Evolutionary conservation across 2,797 vertebrate genomes (phyloP), one percentile per base, ranked within the genome.

Genomic region (Tokudaia muenninki): DNA sequence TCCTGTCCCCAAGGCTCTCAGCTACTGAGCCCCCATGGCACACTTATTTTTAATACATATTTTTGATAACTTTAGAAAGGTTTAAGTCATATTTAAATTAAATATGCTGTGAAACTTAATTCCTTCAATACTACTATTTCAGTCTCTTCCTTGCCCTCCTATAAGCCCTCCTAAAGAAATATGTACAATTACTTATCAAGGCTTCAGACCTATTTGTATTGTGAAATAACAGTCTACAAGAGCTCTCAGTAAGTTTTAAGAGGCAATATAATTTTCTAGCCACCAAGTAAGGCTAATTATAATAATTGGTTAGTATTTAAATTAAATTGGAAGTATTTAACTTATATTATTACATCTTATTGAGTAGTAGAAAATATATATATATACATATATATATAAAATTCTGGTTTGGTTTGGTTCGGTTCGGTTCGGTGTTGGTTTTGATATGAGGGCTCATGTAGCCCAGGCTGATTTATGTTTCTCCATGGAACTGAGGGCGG

Each of bases 41-140:
- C 26, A 82, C 82, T 31, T 29, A 63, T 7, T 41, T 63, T 63
- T 82, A 87, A n/a, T 70, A 77, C 1, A 37, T 59, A 47, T 74
- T 91, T 90, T 90, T 91, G n/a, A 79, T 83, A 83, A 70, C 34
- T 95, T 22, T 59, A 92, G 50, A 78, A 57, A 90, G 6, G 90
- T 92, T 92, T 90, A 92, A 96, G 55, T 94, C 9, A 90, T 90
- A 90, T 77, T 67, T 86, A 86, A 84, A 65, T 17, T 65, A 84
- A 86, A 44, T 84, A 24, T 61, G 24, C 59, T 37, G 1, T 88
- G 47, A 83, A 93, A 87, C 22, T 61, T 90, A 81, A 55, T 79
- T 86, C 29, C 91, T 59, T n/a, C 94, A 59, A 55, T 88, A 79
- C 29, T 90, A 72, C 11, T 89, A 94, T 78, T 31, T 92, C 80